Percentiles rank a stretch among this genome's conserved stretches.
phyloP scores from a whole-genome alignment of 1,140 invertebrate genomes.

The Leptinotarsa undecemlineata region DNA sequence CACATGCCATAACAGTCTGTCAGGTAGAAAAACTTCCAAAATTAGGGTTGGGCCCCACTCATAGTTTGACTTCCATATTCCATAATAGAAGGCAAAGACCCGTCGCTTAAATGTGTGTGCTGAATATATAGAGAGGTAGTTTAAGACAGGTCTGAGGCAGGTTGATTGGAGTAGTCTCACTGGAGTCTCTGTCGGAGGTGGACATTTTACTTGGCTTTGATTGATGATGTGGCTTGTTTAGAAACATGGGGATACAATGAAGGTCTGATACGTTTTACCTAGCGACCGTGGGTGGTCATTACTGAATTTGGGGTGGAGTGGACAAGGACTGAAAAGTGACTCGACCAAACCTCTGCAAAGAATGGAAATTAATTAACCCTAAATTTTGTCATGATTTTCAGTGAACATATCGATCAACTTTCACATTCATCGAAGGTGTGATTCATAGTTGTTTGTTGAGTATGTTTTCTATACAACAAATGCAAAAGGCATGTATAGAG shows the following conservation, averaged over 20 bases:
- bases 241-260: constrained; percentile 21
- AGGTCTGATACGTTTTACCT: constrained; percentile 13
- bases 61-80: neutral
- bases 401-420: no score
- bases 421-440: no score
- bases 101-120: neutral
- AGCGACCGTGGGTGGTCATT: constrained; percentile 20
- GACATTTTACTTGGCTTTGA: constrained; percentile 29
- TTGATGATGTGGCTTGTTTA: constrained; percentile 28
- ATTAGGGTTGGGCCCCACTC: neutral
- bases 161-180: constrained; percentile 27
- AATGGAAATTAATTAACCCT: no score
- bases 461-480: no score
- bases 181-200: constrained; percentile 12
- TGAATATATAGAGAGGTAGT: neutral
- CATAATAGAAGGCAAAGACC: neutral
- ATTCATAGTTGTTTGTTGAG: no score
- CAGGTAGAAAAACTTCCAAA: neutral
- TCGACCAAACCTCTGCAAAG: no score
- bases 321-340: no score
- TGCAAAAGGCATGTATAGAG: no score
- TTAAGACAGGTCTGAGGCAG: constrained; percentile 22
- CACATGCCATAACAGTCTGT: constrained; percentile 3
- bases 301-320: neutral
- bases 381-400: no score